phyloP scores from a whole-genome alignment of 2,797 vertebrate species.

The Periophthalmus magnuspinnatus region DNA sequence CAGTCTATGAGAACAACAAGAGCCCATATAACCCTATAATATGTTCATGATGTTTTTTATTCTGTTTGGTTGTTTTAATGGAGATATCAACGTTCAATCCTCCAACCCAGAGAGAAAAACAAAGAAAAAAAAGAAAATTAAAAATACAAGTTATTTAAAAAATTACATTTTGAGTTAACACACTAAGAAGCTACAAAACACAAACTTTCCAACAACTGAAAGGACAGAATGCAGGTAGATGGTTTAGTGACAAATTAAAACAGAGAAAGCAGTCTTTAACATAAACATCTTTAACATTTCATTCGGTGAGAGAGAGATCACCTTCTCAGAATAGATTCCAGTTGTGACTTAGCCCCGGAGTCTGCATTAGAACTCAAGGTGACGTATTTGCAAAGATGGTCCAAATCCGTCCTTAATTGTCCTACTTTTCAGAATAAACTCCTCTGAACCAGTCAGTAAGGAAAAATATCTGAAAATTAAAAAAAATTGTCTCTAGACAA shows the following conservation, averaged over 20 bases:
- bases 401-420: conserved; percentile 26
- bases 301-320: conserved; percentile 43
- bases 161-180: conserved; percentile 53
- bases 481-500: conserved; percentile 21
- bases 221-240: conserved; percentile 48
- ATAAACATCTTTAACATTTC: conserved; percentile 56
- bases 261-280: conserved; percentile 53
- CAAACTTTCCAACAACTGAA: conserved; percentile 59
- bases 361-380: conserved; percentile 34
- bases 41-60: conserved; percentile 18
- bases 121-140: conserved; percentile 41
- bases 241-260: conserved; percentile 69
- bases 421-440: conserved; percentile 25
- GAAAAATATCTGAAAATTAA: conserved; percentile 17
- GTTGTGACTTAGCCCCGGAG: conserved; percentile 26
- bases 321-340: conserved; percentile 34
- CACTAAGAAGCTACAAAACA: conserved; percentile 66
- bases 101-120: conserved; percentile 45
- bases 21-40: background rate
- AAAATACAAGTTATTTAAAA: conserved; percentile 56
- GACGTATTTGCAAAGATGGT: conserved; percentile 28
- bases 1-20: background rate
- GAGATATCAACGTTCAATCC: conserved; percentile 49
- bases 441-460: conserved; percentile 54
- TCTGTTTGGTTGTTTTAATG: conserved; percentile 60